Percentiles rank a stretch among this genome's conserved stretches.
Evolutionary conservation across 2,797 vertebrate species (phyloP).

Genomic region (Myripristis jacobus): DNA sequence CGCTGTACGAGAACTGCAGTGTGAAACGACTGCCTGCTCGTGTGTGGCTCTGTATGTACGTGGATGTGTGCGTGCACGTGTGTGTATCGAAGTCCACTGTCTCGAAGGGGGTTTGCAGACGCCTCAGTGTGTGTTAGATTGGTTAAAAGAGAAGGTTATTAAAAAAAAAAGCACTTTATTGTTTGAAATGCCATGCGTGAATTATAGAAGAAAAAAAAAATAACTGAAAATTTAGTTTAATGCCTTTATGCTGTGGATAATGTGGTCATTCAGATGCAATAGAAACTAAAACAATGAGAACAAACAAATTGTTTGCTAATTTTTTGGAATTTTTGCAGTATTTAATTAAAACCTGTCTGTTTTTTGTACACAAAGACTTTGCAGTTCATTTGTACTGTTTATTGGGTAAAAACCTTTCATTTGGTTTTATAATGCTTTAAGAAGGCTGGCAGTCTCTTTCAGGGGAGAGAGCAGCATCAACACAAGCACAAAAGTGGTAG

Average conservation of each 20-base stretch:
- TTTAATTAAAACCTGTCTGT: constrained; percentile 78
- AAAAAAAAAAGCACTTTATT: constrained; percentile 83
- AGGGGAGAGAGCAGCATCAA: no score
- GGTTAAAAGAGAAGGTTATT: constrained; percentile 59
- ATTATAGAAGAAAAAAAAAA: constrained; percentile 52
- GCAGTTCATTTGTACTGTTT: constrained; percentile 26
- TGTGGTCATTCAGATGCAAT: constrained; percentile 76
- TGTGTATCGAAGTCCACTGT: constrained; percentile 50
- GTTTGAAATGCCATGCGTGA: constrained; percentile 71
- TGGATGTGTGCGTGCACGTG: constrained; percentile 46
- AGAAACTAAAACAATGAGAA: constrained; percentile 76
- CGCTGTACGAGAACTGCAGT: constrained; percentile 43
- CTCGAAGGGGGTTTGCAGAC: constrained; percentile 30
- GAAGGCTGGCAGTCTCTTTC: no score
- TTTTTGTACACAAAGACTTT: constrained; percentile 67
- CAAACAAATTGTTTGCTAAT: constrained; percentile 69
- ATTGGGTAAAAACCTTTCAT: constrained; percentile 8
- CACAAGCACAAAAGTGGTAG: no score
- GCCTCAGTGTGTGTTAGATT: constrained; percentile 45
- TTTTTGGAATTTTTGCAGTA: constrained; percentile 63
- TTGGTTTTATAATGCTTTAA: background rate
- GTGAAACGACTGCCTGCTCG: constrained; percentile 31
- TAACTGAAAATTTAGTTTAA: constrained; percentile 61
- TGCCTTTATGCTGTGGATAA: constrained; percentile 75
- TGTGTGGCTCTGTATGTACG: constrained; percentile 41